phyloP scores from a whole-genome alignment of 2,113 vertebrate species.

The Typhlomys cinereus region DNA sequence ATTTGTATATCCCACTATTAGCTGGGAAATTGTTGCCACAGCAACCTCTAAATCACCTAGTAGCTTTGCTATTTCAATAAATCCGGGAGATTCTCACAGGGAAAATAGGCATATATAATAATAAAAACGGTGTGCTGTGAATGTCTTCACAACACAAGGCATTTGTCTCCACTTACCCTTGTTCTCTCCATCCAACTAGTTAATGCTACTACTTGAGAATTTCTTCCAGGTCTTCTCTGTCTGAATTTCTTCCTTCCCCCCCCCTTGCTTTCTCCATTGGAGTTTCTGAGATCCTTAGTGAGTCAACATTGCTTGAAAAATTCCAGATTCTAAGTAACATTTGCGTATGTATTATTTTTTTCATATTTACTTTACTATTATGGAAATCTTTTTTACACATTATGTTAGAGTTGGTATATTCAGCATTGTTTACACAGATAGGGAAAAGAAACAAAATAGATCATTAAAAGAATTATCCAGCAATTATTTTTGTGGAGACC shows the following conservation, averaged over 20 bases:
- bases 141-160: neutral
- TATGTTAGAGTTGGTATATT: neutral
- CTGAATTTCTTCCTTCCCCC: neutral
- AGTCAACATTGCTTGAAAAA: neutral
- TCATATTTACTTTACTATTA: neutral
- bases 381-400: conserved; percentile 33
- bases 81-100: neutral
- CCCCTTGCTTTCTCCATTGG: neutral
- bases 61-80: conserved; percentile 44
- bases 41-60: neutral
- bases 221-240: neutral
- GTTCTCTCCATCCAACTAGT: neutral
- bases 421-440: conserved; percentile 7
- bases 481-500: neutral
- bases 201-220: neutral
- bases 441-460: neutral
- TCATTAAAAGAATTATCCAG: neutral
- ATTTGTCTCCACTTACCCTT: neutral
- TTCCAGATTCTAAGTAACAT: neutral
- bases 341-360: neutral
- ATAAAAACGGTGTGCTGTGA: neutral
- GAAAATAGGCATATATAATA: neutral
- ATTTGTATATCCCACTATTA: neutral
- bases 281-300: neutral
- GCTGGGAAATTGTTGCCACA: conserved; percentile 22